Evolutionary conservation across 2,888 invertebrate genomes (phyloP).

Genomic region (Parascotia fuliginaria): DNA sequence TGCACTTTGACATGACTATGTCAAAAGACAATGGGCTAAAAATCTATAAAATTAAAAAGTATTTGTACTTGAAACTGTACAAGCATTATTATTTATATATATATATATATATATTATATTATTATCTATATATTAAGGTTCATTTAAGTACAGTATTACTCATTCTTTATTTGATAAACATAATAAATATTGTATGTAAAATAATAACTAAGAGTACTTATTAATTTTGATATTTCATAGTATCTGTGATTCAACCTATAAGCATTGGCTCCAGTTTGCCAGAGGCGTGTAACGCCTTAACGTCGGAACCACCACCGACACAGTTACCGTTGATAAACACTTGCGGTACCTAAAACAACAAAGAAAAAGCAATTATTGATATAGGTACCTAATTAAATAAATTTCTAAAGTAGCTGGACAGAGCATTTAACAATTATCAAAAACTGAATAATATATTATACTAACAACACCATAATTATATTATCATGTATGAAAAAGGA

Average conservation of each 20-base stretch:
- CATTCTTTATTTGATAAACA: no score
- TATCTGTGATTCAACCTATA: constrained; percentile 60
- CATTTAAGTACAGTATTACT: no score
- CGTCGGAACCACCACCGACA: constrained; percentile 96
- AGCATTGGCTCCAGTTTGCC: constrained; percentile 89
- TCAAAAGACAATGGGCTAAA: not conserved
- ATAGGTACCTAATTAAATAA: no score
- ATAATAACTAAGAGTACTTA: not conserved
- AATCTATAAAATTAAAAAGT: not conserved
- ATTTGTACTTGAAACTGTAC: constrained; percentile 3
- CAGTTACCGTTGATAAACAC: constrained; percentile 97
- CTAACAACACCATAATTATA: no score
- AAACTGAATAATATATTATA: no score
- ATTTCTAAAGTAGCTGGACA: no score
- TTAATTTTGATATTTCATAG: not conserved
- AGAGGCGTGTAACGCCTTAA: constrained; percentile 89
- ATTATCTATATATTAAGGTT: not conserved
- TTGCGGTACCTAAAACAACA: constrained; percentile 92
- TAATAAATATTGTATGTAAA: not conserved
- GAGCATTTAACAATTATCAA: no score
- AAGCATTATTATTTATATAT: not conserved
- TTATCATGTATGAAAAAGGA: no score
- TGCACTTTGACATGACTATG: not conserved
- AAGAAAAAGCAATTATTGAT: not conserved
- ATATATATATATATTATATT: not conserved